A percentile compares a stretch with the other conserved stretches of the same genome.
These are phyloP conservation scores for Setophaga kirtlandii DNA, from an alignment of 2,113 vertebrate species.

Conservation along the genomic window DNA sequence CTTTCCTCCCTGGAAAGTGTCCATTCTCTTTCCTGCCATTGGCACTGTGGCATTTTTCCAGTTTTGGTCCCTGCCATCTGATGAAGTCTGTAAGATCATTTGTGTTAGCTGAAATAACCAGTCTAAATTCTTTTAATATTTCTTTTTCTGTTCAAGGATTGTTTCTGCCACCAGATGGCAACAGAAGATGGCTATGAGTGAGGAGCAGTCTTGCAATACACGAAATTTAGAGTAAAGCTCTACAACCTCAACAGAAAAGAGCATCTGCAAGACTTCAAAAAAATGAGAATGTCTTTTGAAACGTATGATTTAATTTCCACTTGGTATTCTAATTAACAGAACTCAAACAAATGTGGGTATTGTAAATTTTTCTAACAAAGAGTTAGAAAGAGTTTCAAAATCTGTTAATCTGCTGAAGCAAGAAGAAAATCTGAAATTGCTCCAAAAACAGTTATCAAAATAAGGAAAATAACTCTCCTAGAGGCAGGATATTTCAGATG, in stretches of 20 bases:
- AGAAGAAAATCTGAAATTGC: neutral
- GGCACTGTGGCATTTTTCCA: neutral
- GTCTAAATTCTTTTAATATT: neutral
- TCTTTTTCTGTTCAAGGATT: neutral
- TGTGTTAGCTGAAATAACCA: neutral
- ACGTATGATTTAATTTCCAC: neutral
- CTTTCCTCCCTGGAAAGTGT: neutral
- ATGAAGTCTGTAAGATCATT: neutral
- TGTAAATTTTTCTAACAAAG: neutral
- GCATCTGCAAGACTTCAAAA: neutral
- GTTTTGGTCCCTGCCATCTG: neutral
- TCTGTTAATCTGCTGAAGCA: neutral
- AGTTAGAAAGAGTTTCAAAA: neutral
- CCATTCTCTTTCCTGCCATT: neutral
- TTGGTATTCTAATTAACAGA: neutral
- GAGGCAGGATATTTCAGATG: neutral
- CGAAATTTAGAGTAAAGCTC: neutral
- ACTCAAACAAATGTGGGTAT: neutral
- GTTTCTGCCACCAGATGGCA: conserved; percentile 50
- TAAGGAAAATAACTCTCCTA: neutral
- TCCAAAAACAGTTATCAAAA: neutral
- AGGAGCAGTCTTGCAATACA: neutral
- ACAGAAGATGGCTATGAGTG: neutral
- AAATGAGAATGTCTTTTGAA: neutral
- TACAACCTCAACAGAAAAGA: neutral